Conservation (phyloP, 2,113 vertebrate species). For the Corythoichthys haematopterus region DNA sequence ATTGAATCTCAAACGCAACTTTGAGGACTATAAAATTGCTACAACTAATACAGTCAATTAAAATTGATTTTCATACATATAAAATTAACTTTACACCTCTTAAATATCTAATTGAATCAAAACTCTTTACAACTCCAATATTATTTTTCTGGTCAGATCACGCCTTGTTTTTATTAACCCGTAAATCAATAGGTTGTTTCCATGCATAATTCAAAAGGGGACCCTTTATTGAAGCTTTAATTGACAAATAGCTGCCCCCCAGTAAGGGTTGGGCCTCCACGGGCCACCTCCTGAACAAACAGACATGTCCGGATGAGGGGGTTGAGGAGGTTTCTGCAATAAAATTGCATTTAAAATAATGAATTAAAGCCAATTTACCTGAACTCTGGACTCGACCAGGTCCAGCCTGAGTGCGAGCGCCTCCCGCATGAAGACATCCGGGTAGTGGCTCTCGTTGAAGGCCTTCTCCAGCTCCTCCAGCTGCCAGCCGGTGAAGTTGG, state of each 20-base stretch:
- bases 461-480: slow-evolving; percentile 96
- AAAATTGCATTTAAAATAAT: no score
- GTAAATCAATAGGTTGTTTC: slow-evolving; percentile 59
- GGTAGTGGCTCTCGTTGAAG: slow-evolving; percentile 97
- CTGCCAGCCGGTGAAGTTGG: slow-evolving; percentile 98
- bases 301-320: neutral
- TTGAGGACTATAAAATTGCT: neutral
- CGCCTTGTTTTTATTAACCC: slow-evolving; percentile 58
- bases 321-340: neutral
- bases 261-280: slow-evolving; percentile 18
- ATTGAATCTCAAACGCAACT: neutral
- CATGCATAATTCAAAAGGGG: slow-evolving; percentile 62
- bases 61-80: neutral
- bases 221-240: slow-evolving; percentile 46
- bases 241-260: slow-evolving; percentile 49
- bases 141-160: neutral
- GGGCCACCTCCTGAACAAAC: slow-evolving; percentile 14
- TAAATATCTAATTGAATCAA: neutral
- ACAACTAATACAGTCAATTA: neutral
- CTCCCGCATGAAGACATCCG: slow-evolving; percentile 97
- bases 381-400: slow-evolving; percentile 94
- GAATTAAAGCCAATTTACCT: slow-evolving; percentile 78
- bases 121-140: neutral
- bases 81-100: neutral
- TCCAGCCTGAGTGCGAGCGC: slow-evolving; percentile 93